Conservation (phyloP, 2,888 invertebrate species). For the Coecobrya sp. region DNA sequence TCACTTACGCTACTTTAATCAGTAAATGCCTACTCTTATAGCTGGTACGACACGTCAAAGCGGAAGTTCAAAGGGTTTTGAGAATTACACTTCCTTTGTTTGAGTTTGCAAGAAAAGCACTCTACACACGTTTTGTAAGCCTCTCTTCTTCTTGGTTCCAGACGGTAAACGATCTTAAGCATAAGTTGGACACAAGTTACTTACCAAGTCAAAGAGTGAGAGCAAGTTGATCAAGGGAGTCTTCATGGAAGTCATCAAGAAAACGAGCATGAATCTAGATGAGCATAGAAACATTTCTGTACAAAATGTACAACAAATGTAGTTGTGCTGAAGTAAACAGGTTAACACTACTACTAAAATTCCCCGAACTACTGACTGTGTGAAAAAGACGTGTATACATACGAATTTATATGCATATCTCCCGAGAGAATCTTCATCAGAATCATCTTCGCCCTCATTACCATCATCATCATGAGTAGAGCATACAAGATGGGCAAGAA, state of each 20-base stretch:
- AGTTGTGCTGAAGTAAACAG: conserved; percentile 40
- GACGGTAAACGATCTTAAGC: neutral
- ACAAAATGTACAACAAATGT: conserved; percentile 25
- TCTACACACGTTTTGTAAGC: neutral
- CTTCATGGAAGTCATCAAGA: conserved; percentile 49
- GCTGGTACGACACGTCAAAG: neutral
- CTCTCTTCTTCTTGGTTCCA: neutral
- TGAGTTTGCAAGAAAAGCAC: neutral
- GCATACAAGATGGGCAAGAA: neutral
- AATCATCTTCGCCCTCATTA: neutral
- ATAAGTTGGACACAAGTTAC: neutral
- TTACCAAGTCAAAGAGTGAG: conserved; percentile 67
- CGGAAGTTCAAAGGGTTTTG: conserved; percentile 66
- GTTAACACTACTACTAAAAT: conserved; percentile 9
- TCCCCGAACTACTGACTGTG: neutral
- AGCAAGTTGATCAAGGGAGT: conserved; percentile 48
- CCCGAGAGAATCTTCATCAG: conserved; percentile 66
- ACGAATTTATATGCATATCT: conserved; percentile 42
- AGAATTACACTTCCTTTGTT: neutral
- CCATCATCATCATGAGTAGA: neutral
- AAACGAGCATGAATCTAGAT: conserved; percentile 60
- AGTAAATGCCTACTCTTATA: neutral
- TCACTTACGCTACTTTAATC: neutral
- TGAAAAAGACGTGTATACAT: neutral
- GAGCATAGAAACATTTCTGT: conserved; percentile 24